These are phyloP conservation scores for Mastacembelus armatus DNA, from an alignment of 2,797 vertebrate genomes.

Conservation along the genomic window DNA sequence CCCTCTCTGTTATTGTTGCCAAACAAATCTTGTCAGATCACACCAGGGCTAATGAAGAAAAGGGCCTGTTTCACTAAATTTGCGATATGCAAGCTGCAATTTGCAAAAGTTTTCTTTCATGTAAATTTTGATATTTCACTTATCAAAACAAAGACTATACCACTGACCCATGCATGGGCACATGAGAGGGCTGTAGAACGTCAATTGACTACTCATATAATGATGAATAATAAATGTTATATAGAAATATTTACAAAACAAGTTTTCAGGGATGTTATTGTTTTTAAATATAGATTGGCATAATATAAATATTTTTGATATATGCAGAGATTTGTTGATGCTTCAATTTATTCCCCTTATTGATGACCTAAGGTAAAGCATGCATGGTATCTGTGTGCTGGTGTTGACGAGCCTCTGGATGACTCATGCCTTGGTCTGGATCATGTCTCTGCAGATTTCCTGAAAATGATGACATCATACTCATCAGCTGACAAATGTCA, in stretches of 20 bases:
- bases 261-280: not conserved
- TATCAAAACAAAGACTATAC: not conserved
- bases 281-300: not conserved
- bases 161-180: not conserved
- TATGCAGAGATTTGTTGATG: not conserved
- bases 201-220: not conserved
- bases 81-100: not conserved
- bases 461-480: slow-evolving; percentile 66
- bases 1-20: not conserved
- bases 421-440: too few relatives aligned
- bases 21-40: too few relatives aligned
- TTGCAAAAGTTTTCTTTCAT: not conserved
- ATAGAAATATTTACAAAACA: not conserved
- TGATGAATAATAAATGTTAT: not conserved
- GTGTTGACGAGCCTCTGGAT: too few relatives aligned
- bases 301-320: too few relatives aligned
- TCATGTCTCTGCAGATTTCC: slow-evolving; percentile 64
- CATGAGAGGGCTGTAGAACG: not conserved
- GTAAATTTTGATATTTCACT: not conserved
- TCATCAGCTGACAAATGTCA: slow-evolving; percentile 68
- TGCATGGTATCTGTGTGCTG: not conserved
- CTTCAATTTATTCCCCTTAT: not conserved
- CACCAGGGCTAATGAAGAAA: not conserved
- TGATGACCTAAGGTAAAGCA: not conserved
- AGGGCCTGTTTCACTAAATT: not conserved